A percentile compares a stretch with the other conserved stretches of the same genome.
Evolutionary conservation across 1,140 invertebrate species (phyloP).

Genomic region (Drosophila leontia): DNA sequence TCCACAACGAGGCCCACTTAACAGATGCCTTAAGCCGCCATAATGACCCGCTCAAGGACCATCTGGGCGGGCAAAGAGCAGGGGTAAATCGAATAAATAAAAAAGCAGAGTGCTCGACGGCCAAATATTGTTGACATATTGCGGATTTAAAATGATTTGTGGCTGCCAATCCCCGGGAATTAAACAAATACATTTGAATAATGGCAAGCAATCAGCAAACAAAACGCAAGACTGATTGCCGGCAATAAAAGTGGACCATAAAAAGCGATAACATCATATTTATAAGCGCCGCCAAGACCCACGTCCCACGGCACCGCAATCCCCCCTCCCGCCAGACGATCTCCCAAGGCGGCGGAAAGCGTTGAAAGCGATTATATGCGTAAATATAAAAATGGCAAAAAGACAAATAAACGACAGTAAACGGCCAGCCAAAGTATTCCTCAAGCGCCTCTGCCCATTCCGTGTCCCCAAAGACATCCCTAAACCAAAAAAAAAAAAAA

Average conservation of each 20-base stretch:
- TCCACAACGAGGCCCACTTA: conserved; percentile 27
- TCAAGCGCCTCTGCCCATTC: conserved; percentile 19
- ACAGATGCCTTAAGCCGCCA: conserved; percentile 54
- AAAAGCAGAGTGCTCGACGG: conserved; percentile 20
- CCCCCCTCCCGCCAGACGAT: conserved; percentile 12
- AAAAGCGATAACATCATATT: conserved; percentile 84
- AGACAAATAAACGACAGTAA: conserved; percentile 84
- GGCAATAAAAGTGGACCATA: conserved; percentile 82
- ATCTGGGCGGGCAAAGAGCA: conserved; percentile 4
- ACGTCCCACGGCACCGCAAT: conserved; percentile 30
- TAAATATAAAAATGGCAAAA: conserved; percentile 84
- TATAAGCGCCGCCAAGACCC: conserved; percentile 64
- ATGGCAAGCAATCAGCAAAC: conserved; percentile 79
- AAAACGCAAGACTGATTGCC: conserved; percentile 82
- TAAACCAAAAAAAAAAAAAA: conserved; percentile 26
- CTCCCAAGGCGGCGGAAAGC: conserved; percentile 64
- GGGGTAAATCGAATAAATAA: conserved; percentile 8
- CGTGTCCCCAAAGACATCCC: background rate
- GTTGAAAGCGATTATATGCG: conserved; percentile 84
- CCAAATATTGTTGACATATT: conserved; percentile 81
- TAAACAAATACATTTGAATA: conserved; percentile 84
- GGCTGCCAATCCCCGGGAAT: conserved; percentile 66
- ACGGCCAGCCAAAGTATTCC: conserved; percentile 55
- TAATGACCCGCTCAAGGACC: conserved; percentile 62
- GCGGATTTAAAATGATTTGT: conserved; percentile 84